A percentile compares a stretch with the other conserved stretches of the same genome.
Evolutionary conservation across 2,888 invertebrate genomes (phyloP).

Genomic region (Rhingia campestris): DNA sequence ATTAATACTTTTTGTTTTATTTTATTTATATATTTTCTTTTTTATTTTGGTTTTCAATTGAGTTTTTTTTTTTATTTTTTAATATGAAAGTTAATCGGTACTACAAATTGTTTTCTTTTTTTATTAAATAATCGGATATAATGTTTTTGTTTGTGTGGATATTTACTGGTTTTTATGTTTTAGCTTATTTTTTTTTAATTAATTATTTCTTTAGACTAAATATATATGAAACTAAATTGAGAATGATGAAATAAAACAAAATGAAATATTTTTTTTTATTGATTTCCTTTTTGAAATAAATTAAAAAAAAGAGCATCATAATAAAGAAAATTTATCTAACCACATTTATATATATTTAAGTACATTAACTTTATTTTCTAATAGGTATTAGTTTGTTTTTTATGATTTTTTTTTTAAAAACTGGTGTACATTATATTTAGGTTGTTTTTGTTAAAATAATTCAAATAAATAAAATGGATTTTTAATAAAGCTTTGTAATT

Average conservation of each 20-base stretch:
- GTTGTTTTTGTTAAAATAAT: background rate
- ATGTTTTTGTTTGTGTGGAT: slow-evolving; percentile 57
- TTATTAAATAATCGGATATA: slow-evolving; percentile 64
- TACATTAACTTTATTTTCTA: slow-evolving; percentile 57
- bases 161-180: slow-evolving; percentile 38
- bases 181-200: background rate
- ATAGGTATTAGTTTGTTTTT: slow-evolving; percentile 33
- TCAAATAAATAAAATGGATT: no score
- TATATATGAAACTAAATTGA: slow-evolving; percentile 30
- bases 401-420: slow-evolving; percentile 13
- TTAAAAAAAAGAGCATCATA: slow-evolving; percentile 1
- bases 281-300: background rate
- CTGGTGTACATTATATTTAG: slow-evolving; percentile 42
- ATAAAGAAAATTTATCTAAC: slow-evolving; percentile 49
- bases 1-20: slow-evolving; percentile 48
- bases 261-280: slow-evolving; percentile 36
- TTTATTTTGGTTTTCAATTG: slow-evolving; percentile 16
- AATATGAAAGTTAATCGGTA: slow-evolving; percentile 57
- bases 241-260: slow-evolving; percentile 37
- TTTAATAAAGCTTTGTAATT: no score
- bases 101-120: slow-evolving; percentile 48
- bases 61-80: slow-evolving; percentile 19
- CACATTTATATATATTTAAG: slow-evolving; percentile 69
- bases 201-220: slow-evolving; percentile 24
- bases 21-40: slow-evolving; percentile 31